phyloP scores from a whole-genome alignment of 2,888 invertebrate genomes.

The Athalia circularis region DNA sequence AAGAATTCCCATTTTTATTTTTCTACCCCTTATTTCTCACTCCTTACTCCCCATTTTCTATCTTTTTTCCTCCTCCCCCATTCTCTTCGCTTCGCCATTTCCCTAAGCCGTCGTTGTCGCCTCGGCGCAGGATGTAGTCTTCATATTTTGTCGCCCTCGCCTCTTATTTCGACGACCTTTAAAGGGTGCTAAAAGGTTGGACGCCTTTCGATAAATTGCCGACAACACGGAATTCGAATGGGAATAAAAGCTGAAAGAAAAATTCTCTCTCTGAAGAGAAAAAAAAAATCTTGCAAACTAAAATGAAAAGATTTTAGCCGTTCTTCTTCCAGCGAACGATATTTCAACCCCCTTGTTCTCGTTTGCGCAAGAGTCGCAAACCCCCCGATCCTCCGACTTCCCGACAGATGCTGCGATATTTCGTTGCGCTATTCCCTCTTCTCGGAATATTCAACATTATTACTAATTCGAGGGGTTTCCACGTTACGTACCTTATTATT shows the following conservation, averaged over 20 bases:
- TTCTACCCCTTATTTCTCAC: not conserved
- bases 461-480: too few relatives aligned
- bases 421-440: too few relatives aligned
- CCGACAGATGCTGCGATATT: too few relatives aligned
- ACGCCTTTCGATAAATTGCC: not conserved
- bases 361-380: too few relatives aligned
- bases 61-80: not conserved
- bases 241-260: not conserved
- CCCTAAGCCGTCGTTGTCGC: not conserved
- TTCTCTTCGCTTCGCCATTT: conserved; percentile 2
- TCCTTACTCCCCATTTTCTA: not conserved
- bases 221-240: not conserved
- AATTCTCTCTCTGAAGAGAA: not conserved
- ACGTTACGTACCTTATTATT: too few relatives aligned
- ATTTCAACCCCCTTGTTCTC: not conserved
- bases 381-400: too few relatives aligned
- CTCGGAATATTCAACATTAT: too few relatives aligned
- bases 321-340: too few relatives aligned
- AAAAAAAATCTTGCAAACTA: not conserved
- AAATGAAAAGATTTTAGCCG: too few relatives aligned
- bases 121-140: not conserved
- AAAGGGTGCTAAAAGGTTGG: conserved; percentile 2
- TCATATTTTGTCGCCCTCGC: conserved; percentile 2
- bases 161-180: not conserved
- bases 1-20: not conserved